Conservation (phyloP, 2,888 invertebrate species). For the Biston betularia region DNA sequence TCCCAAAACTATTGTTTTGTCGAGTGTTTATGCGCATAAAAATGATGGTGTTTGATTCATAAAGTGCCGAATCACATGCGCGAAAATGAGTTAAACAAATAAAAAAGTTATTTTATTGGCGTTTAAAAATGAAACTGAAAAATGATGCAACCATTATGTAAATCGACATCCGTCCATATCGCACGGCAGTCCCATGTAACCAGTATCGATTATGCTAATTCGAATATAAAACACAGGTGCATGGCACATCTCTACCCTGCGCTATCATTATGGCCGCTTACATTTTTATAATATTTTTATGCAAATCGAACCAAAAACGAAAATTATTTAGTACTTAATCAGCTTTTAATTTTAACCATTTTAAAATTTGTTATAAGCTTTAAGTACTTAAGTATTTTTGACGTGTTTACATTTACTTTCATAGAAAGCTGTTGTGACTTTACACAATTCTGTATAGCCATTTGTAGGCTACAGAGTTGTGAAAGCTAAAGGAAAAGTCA, state of each 20-base stretch:
- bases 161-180: slow-evolving; percentile 35
- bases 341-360: not conserved
- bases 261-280: slow-evolving; percentile 32
- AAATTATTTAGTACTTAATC: slow-evolving; percentile 1
- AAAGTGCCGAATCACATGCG: no score
- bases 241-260: slow-evolving; percentile 30
- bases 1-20: no score
- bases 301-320: slow-evolving; percentile 13
- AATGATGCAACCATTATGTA: slow-evolving; percentile 10
- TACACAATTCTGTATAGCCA: no score
- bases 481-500: no score
- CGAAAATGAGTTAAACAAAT: no score
- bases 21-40: no score
- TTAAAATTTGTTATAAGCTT: not conserved
- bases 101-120: no score
- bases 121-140: not conserved
- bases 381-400: not conserved
- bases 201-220: slow-evolving; percentile 45
- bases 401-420: not conserved
- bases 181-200: slow-evolving; percentile 37
- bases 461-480: no score
- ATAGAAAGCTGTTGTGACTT: no score
- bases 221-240: slow-evolving; percentile 41
- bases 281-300: slow-evolving; percentile 22
- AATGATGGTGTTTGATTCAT: no score